Percentiles rank a stretch among this genome's conserved stretches.
Conservation (phyloP, 2,888 invertebrate species). For the Brachylomia viminalis region DNA sequence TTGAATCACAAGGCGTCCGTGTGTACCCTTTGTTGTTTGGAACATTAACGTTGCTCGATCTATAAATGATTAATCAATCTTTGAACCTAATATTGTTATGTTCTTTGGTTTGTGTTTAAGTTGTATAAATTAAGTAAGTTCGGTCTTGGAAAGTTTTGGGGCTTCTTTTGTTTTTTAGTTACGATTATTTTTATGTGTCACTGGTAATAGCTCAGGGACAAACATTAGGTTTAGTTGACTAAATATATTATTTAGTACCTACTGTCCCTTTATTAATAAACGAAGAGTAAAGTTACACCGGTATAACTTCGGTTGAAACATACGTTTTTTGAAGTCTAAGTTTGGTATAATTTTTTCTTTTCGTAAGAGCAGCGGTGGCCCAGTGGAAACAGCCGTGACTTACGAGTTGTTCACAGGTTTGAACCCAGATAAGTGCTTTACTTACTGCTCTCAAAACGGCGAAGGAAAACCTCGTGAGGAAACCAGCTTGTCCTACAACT, state of each 20-base stretch:
- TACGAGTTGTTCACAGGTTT: too few relatives aligned
- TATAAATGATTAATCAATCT: slow-evolving; percentile 51
- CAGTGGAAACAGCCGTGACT: too few relatives aligned
- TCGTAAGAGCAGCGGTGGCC: too few relatives aligned
- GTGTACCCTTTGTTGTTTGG: slow-evolving; percentile 39
- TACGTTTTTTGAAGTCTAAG: not conserved
- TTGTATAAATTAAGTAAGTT: slow-evolving; percentile 33
- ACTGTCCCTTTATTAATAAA: not conserved
- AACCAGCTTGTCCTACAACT: too few relatives aligned
- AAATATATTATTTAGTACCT: not conserved
- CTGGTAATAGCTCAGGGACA: not conserved
- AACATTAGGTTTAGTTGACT: not conserved
- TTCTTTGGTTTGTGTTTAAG: slow-evolving; percentile 25
- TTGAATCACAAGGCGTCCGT: slow-evolving; percentile 45
- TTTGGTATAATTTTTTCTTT: not conserved
- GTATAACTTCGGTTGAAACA: not conserved
- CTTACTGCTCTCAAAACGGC: too few relatives aligned
- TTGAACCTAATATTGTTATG: slow-evolving; percentile 42
- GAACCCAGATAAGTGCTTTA: too few relatives aligned
- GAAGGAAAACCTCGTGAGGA: too few relatives aligned
- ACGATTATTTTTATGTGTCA: not conserved
- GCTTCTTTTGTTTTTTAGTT: not conserved
- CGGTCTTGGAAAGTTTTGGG: not conserved
- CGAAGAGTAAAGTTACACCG: not conserved
- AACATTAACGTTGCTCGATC: slow-evolving; percentile 22